Percentiles rank a stretch among this genome's conserved stretches.
phyloP scores from a whole-genome alignment of 92 coral and sea anemone species.

The Heliopora coerulea region DNA sequence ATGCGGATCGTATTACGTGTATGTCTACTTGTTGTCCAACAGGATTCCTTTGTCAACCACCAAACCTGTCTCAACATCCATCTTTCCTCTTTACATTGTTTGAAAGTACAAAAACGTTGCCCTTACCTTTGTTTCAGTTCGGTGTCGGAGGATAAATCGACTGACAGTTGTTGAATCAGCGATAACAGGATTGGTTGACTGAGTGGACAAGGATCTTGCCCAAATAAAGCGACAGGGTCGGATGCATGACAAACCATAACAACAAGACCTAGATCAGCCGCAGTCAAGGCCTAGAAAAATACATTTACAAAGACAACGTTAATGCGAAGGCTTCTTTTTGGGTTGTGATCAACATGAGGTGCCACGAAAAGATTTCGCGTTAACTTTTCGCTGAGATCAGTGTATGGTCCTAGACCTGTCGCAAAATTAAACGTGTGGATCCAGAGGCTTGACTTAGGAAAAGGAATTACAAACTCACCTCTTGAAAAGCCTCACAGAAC shows the following conservation, averaged over 20 bases:
- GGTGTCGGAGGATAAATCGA: constrained; percentile 77
- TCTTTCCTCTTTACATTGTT: no score
- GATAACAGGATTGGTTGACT: constrained; percentile 88
- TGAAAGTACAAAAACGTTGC: no score
- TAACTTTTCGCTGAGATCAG: no score
- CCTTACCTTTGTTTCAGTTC: constrained; percentile 90
- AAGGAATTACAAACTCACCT: constrained; percentile 42
- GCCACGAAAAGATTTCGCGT: no score
- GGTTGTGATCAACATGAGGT: no score
- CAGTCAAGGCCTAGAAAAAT: constrained; percentile 84
- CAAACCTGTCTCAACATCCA: no score
- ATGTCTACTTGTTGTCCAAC: no score
- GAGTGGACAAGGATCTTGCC: constrained; percentile 64
- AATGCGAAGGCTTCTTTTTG: no score
- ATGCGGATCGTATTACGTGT: no score
- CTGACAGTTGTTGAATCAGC: constrained; percentile 93
- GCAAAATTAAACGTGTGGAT: neutral
- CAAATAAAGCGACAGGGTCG: constrained; percentile 68
- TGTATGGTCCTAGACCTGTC: no score
- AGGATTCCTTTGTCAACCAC: no score
- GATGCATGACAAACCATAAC: constrained; percentile 71
- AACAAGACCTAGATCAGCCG: constrained; percentile 83
- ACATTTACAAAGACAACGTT: no score
- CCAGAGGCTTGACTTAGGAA: neutral
- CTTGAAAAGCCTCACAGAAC: constrained; percentile 74